phyloP scores from a whole-genome alignment of 1,140 invertebrate genomes.

The Prorops nasuta region DNA sequence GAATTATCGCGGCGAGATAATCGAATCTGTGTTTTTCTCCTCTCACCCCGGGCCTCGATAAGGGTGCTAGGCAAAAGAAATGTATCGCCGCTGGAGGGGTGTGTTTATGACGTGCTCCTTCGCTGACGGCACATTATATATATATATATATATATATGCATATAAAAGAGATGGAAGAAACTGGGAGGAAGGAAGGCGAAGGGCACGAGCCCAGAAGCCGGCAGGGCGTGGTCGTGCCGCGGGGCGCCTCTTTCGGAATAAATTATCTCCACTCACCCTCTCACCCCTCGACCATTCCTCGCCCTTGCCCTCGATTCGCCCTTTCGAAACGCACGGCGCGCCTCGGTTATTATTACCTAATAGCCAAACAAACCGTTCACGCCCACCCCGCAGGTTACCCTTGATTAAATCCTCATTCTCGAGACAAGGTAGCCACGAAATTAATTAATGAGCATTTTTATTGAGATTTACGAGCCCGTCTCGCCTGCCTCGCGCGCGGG shows the following conservation, averaged over 20 bases:
- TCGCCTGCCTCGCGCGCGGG: no score
- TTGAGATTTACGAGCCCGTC: no score
- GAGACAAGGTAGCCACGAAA: neutral
- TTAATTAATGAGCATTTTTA: no score
- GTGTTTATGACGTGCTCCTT: slow-evolving; percentile 51
- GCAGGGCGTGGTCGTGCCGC: slow-evolving; percentile 52
- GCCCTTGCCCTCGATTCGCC: no score
- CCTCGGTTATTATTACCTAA: slow-evolving; percentile 52
- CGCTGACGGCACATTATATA: slow-evolving; percentile 50
- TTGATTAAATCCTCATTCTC: slow-evolving; percentile 38
- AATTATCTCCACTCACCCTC: slow-evolving; percentile 36
- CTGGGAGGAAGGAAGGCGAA: neutral
- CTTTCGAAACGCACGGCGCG: slow-evolving; percentile 21
- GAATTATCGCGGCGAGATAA: no score
- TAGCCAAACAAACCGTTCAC: slow-evolving; percentile 49
- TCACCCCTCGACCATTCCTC: no score
- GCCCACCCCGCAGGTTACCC: slow-evolving; percentile 41
- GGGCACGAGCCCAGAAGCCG: slow-evolving; percentile 15
- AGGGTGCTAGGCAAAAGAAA: no score
- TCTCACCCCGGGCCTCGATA: no score
- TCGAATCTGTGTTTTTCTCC: no score
- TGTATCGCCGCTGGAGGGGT: slow-evolving; percentile 31
- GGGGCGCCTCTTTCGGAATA: slow-evolving; percentile 48
- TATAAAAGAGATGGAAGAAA: slow-evolving; percentile 1
- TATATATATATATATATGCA: no score